Base-by-base conservation (phyloP, 2,113 vertebrate genomes). In the Stictonetta naevosa region DNA sequence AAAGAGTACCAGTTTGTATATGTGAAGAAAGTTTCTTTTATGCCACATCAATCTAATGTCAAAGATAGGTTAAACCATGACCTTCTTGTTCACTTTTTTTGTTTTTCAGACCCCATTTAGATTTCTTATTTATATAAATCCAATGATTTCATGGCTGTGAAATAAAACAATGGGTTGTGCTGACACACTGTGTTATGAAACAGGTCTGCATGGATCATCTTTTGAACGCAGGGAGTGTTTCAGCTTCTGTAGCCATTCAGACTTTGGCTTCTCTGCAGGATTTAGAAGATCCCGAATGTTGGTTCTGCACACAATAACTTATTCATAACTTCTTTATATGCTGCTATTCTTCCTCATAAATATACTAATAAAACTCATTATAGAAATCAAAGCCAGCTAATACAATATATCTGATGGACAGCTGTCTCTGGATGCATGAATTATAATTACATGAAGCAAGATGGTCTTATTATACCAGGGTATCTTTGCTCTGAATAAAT, bases 301-400 rank as follows among this genome's bases (percentile, higher is more conserved):
- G 71, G 26, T 78, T 90, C 77, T 89, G 59, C 83, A 87, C 66
- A 86, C 81, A 90, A 94, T 92, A 95, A 88, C 79, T 94, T 95
- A 96, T 94, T 96, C 92, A 89, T 94, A 88, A 86, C 75, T 95
- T 91, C 89, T 95, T 97, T 76, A 78, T 90, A 83, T 86, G 94
- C 69, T 9, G 59, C 68, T 68, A 28, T 92, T 94, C 85, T 58
- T 94, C 75, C 82, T 94, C 92, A 94, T 96, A 97, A 96, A 95
- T 93, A 95, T 86, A 93, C 91, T 89, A 96, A 95, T 93, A 96
- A 96, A 96, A 94, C 86, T 91, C 93, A 89, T 97, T 95, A 95
- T 33, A 95, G 81, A 94, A 94, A 97, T 96, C 89, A 96, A 94
- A 96, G 91, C 42, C 79, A 93, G 87, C 59, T 90, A 95, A 88